Conservation (phyloP, 2,113 vertebrate genomes). For the Dascyllus trimaculatus region DNA sequence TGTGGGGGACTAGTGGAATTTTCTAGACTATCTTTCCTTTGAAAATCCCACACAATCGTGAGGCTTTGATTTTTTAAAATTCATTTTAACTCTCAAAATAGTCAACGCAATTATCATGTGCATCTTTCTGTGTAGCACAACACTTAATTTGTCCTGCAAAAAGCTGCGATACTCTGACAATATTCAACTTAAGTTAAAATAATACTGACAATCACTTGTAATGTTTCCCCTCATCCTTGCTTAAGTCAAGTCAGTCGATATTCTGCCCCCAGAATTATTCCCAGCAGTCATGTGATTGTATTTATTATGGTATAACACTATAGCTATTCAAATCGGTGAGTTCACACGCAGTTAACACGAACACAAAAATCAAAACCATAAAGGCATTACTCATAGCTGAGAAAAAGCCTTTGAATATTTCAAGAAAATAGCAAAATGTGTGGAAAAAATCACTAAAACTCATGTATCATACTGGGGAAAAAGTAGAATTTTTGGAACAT, state of each 20-base stretch:
- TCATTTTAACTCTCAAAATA: neutral
- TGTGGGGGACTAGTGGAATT: neutral
- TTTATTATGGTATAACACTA: neutral
- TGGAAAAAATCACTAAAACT: neutral
- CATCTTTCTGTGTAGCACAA: neutral
- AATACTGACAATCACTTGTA: no score
- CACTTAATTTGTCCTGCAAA: conserved; percentile 4
- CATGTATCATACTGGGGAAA: neutral
- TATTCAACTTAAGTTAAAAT: no score
- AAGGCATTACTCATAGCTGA: neutral
- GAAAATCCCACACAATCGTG: neutral
- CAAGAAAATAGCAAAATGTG: no score
- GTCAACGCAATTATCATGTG: neutral
- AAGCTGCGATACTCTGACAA: neutral
- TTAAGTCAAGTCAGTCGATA: no score
- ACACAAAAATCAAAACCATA: neutral
- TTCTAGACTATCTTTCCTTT: neutral
- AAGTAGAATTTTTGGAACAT: neutral
- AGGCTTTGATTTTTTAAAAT: neutral
- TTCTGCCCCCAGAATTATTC: neutral
- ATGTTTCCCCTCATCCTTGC: no score
- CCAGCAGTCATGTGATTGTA: neutral
- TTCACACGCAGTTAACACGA: neutral
- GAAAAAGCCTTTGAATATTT: neutral
- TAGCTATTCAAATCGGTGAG: neutral